phyloP scores from a whole-genome alignment of 2,113 vertebrate genomes.

The Protobothrops flavoviridis region DNA sequence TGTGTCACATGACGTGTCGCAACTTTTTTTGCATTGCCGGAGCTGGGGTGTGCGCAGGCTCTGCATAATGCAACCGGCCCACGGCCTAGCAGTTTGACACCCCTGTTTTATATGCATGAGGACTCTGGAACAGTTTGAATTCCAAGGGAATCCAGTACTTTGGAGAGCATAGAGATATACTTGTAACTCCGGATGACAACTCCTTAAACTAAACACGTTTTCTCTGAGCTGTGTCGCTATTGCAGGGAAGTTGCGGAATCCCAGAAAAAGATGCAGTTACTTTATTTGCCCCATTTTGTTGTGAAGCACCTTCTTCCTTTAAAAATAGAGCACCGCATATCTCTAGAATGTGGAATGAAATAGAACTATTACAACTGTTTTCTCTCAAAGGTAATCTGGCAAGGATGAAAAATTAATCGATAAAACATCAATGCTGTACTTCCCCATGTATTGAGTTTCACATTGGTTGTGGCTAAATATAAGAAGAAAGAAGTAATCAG shows the following conservation, averaged over 20 bases:
- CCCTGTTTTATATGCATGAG: not conserved
- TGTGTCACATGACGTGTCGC: too few relatives aligned
- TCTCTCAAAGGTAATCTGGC: not conserved
- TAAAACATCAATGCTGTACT: slow-evolving; percentile 4
- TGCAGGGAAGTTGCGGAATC: not conserved
- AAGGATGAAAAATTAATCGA: slow-evolving; percentile 1
- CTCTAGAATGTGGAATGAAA: not conserved
- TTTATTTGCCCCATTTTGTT: not conserved
- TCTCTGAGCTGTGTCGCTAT: not conserved
- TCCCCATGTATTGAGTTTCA: slow-evolving; percentile 21
- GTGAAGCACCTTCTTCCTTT: not conserved
- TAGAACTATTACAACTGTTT: not conserved
- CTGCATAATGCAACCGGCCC: too few relatives aligned
- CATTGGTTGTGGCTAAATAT: slow-evolving; percentile 35
- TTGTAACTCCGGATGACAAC: not conserved
- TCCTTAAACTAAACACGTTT: not conserved
- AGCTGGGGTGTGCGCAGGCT: too few relatives aligned
- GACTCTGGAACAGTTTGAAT: not conserved
- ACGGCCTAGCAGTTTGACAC: too few relatives aligned
- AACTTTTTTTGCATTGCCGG: too few relatives aligned
- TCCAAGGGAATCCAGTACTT: not conserved
- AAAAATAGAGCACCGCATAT: not conserved
- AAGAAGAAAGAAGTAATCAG: slow-evolving; percentile 33
- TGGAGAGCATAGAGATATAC: not conserved
- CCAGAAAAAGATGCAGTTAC: not conserved